Base-by-base conservation (phyloP, 2,113 vertebrate species). In the Cygnus buccinator region DNA sequence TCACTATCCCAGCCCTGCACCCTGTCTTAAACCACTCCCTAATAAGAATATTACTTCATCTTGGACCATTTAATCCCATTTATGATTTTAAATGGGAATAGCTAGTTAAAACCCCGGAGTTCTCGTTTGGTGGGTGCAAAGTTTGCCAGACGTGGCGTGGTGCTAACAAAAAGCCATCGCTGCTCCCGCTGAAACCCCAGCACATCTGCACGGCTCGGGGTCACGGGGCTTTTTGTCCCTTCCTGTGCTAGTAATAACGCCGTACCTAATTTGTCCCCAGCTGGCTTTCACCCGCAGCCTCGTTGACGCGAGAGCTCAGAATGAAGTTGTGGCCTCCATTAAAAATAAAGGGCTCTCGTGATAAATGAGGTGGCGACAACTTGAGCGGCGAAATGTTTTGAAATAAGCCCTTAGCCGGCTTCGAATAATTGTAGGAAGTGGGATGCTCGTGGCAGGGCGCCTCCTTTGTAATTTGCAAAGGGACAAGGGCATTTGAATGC, bases 261-360 rank as follows among this genome's bases (percentile, higher is more conserved):
- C 71, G 46, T 66, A 43, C 54, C 82, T 67, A 65, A 46, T 81
- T 77, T 82, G 90, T 87, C 88, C 96, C 90, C 93, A 95, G 90
- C 95, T 97, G 97, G 94, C 83, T 78, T 97, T 97, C 95, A 97
- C 95, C 93, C 97, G 96, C 94, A 97, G 74, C 92, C 85, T 84
- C 87, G 37, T 46, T 59, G 94, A 93, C 52, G 17, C 9, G 50
- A 79, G 77, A 78, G 67, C 84, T 87, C 22, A 26, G 87, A 76
- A 92, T 67, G 89, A 93, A 79, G 84, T 90, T 71, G 86, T 71
- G 80, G 93, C 89, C 97, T 96, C 95, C 94, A 94, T 87, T 95
- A 92, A 92, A 94, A 96, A 79, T 28, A 90, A 95, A 89, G 57
- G 84, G 46, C 94, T 72, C 85, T 92, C 35, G 26, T 35, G 90